Conservation (phyloP, 2,113 vertebrate species). For the Cyphomyrus plagiostoma region DNA sequence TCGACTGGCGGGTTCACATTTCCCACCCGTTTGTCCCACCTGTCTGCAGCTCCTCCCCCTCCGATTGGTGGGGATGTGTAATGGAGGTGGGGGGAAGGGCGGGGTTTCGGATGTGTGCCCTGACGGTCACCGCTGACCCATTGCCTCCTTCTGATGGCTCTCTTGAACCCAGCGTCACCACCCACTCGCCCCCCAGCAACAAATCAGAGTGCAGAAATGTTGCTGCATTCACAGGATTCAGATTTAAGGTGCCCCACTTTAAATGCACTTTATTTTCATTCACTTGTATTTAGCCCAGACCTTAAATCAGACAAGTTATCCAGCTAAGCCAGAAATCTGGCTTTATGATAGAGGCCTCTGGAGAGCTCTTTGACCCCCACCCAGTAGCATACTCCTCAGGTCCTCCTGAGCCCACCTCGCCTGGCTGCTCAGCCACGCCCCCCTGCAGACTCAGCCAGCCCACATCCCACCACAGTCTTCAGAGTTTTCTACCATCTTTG, state of each 20-base stretch:
- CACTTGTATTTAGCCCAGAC: too few species aligned
- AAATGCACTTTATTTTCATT: too few species aligned
- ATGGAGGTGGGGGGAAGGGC: too few species aligned
- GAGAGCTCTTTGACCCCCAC: not conserved
- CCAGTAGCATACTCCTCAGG: not conserved
- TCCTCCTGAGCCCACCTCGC: not conserved
- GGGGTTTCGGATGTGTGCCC: too few species aligned
- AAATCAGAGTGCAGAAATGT: not conserved
- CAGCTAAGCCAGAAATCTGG: not conserved
- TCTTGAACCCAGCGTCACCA: not conserved
- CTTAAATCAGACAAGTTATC: not conserved
- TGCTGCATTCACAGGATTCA: not conserved
- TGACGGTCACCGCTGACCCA: too few species aligned
- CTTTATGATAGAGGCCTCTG: not conserved
- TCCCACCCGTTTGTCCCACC: not conserved
- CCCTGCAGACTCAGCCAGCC: not conserved
- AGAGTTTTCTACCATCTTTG: constrained; percentile 24
- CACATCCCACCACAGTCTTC: not conserved
- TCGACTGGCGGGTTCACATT: not conserved
- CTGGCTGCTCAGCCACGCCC: not conserved
- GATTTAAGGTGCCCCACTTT: too few species aligned
- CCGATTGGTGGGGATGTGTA: too few species aligned
- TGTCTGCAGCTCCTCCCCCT: not conserved
- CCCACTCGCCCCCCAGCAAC: not conserved
- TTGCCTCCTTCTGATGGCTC: not conserved